Base-by-base conservation (phyloP, 2,888 invertebrate species). In the Colletes collaris region DNA sequence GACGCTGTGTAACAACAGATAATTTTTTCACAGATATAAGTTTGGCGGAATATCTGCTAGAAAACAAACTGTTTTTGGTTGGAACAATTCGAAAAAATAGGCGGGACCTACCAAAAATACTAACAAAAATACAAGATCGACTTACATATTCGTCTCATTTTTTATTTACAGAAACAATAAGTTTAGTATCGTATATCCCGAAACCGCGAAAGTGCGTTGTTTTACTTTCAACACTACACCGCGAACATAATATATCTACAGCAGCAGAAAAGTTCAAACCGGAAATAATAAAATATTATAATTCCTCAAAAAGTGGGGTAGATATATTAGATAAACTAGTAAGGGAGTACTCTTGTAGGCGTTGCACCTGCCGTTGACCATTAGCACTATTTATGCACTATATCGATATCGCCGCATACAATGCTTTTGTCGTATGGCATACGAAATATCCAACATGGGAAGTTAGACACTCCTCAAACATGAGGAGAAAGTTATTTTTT, bases 291-390 rank as follows among this genome's bases (percentile, higher is more conserved):
- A 16, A 16, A 16, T 16, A 16, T 16, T 16, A 16, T 16, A 58
- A 67, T 46, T 67, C 67, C 0, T 49, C 67, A 4, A 56, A 56
- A 58, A 27, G 27, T 4, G 37, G 50, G 5, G 60, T 69, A n/a
- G 69, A 62, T 4, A 52, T 52, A 0, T 44, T 69, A 8, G 52
- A 69, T 8, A 69, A 69, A 53, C 5, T 69, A 69, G 7, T 62
- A n/a, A 52, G 50, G 13, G 60, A 69, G 27, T 40, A 69, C n/a
- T 62, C 69, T 0, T 60, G 60, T 40, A 50, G 69, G 4, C 50
- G 69, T 3, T 53, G 40, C 4, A 68, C 68, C 11, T n/a, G 68
- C 1, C 68, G 68, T 35, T 68, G 68, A 59, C 35, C 68, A 10
- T 44, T 66, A 19, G 37, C 53, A 13, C 40, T 66, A 13, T 66